Base-by-base conservation (phyloP, 2,113 vertebrate genomes). In the Labeo catla region DNA sequence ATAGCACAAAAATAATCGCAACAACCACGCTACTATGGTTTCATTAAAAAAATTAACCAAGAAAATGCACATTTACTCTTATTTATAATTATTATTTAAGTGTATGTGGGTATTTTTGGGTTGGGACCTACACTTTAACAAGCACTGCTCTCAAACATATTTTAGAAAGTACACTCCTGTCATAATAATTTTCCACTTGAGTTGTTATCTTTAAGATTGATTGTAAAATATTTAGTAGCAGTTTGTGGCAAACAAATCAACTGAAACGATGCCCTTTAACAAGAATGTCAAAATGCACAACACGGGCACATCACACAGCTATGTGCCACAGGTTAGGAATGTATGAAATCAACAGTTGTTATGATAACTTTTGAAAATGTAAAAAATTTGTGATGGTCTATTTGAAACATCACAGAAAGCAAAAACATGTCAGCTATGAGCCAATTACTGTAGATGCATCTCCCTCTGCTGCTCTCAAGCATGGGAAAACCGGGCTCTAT, bases 191-290 rank as follows among this genome's bases (percentile, higher is more conserved):
- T 76, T 45, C 43, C 45, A 52, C 76, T 72, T 43, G 43, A 36
- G 34, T 16, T 65, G 59, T 34, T 12, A 45, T 36, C 68, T 72
- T 78, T 76, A 54, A 34, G 13, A 59, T 50, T 73, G 78, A n/a
- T 13, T 13, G 36, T 1, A 39, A 57, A 49, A 85, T 11, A 76
- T 78, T 47, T 63, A 83, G 80, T 6, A 19, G 28, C 86, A 84
- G 90, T 91, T 92, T 89, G 7, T 6, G 47, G 76, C 87, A 91
- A 90, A 81, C 81, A 70, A 28, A 83, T 74, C 87, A 89, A 84
- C 76, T 19, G 66, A 47, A 54, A 28, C 73, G 77, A 68, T 82
- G 85, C 66, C 0, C 85, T 87, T 49, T 86, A 4, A 79, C 19
- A 61, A 63, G 28, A 73, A 21, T 10, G 36, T 73, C 36, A 49